phyloP scores from a whole-genome alignment of 92 coral and sea anemone species.

The Palythoa heliodiscus region DNA sequence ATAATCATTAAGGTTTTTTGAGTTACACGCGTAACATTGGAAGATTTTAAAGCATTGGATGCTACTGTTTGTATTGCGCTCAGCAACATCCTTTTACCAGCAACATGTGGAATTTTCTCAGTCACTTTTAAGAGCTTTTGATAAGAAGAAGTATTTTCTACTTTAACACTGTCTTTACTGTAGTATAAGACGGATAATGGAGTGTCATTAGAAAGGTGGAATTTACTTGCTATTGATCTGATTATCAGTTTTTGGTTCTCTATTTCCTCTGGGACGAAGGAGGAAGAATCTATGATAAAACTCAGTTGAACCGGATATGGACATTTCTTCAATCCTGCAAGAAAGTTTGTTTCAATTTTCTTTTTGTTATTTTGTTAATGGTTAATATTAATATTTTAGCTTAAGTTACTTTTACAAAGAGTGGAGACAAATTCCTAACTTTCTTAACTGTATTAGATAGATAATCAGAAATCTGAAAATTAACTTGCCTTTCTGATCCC shows the following conservation, averaged over 20 bases:
- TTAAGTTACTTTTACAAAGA: no score
- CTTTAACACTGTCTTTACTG: not conserved
- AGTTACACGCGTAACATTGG: not conserved
- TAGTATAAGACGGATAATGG: not conserved
- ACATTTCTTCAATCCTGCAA: conserved; percentile 20
- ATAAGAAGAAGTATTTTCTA: not conserved
- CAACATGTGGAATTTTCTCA: not conserved
- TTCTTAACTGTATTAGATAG: no score
- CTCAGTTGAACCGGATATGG: conserved; percentile 34
- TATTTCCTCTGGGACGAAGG: not conserved
- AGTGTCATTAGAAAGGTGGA: conserved; percentile 10
- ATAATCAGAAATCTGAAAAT: no score
- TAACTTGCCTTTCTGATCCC: no score
- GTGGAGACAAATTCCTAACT: no score
- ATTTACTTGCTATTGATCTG: conserved; percentile 17
- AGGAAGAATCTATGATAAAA: conserved; percentile 9
- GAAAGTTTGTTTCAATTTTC: not conserved
- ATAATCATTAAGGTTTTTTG: not conserved
- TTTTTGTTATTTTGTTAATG: not conserved
- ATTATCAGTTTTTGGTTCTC: conserved; percentile 14
- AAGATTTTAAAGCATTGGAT: not conserved
- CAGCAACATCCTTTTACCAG: conserved; percentile 9
- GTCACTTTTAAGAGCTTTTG: not conserved
- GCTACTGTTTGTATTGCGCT: not conserved
- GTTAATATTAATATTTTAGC: no score